phyloP scores from a whole-genome alignment of 2,888 invertebrate species.

The Trachelus troglodyta region DNA sequence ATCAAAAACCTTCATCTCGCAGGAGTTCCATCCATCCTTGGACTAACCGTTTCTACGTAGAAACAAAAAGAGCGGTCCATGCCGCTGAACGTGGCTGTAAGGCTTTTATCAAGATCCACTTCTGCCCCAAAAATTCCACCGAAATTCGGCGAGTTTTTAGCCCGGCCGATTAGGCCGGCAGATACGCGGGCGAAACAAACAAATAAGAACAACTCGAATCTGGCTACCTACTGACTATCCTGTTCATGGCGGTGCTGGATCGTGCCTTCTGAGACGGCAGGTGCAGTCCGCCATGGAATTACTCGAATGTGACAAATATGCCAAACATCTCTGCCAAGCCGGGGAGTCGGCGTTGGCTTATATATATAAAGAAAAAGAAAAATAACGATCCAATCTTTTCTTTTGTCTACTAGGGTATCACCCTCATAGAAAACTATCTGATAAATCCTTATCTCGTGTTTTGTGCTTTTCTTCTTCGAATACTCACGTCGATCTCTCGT shows the following conservation, averaged over 20 bases:
- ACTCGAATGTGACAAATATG: constrained; percentile 64
- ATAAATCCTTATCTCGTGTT: background rate
- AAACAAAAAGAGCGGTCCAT: constrained; percentile 19
- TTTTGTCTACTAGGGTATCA: background rate
- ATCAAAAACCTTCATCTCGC: constrained; percentile 30
- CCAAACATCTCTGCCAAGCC: constrained; percentile 44
- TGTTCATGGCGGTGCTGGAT: background rate
- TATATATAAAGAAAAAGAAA: background rate
- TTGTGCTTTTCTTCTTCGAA: background rate
- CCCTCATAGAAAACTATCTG: background rate
- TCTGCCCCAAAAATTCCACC: constrained; percentile 56
- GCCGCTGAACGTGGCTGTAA: constrained; percentile 14
- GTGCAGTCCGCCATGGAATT: constrained; percentile 57
- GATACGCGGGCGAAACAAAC: constrained; percentile 59
- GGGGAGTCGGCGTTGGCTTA: background rate
- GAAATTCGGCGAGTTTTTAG: constrained; percentile 52
- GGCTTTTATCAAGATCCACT: constrained; percentile 56
- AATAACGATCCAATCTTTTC: background rate
- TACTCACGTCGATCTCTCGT: background rate
- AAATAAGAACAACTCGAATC: constrained; percentile 50
- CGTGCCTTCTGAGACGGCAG: constrained; percentile 37
- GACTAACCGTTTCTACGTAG: constrained; percentile 38
- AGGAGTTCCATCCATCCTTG: constrained; percentile 15
- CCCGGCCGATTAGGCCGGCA: constrained; percentile 54
- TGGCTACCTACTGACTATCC: constrained; percentile 37